Conservation (phyloP, 2,113 vertebrate species). For the Xerus inauris region DNA sequence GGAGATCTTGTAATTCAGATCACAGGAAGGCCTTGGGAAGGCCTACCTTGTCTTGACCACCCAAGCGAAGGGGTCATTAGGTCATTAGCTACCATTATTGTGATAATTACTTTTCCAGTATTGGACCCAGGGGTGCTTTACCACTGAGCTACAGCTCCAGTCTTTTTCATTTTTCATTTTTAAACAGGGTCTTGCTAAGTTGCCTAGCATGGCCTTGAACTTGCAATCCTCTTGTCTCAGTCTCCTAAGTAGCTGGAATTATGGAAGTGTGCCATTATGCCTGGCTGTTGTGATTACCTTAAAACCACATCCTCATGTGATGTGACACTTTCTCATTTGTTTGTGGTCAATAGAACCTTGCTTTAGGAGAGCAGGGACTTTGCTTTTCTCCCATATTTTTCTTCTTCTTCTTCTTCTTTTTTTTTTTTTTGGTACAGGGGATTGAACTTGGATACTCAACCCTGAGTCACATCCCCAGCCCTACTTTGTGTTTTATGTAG, state of each 20-base stretch:
- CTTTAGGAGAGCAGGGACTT: not conserved
- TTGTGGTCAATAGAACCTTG: not conserved
- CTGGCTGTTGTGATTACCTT: not conserved
- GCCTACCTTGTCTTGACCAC: not conserved
- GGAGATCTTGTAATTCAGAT: not conserved
- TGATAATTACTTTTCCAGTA: not conserved
- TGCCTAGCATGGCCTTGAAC: too few relatives aligned
- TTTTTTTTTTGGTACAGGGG: too few relatives aligned
- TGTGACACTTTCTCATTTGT: not conserved
- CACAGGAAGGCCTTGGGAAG: not conserved
- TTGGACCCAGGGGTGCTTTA: too few relatives aligned
- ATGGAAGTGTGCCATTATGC: not conserved
- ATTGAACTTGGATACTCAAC: too few relatives aligned
- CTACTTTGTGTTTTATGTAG: too few relatives aligned
- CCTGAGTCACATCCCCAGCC: too few relatives aligned
- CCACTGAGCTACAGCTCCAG: too few relatives aligned
- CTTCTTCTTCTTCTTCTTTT: too few relatives aligned
- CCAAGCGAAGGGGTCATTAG: not conserved
- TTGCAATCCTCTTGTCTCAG: too few relatives aligned
- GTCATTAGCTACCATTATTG: not conserved
- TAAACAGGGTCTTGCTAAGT: too few relatives aligned
- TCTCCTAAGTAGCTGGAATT: too few relatives aligned
- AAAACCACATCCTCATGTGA: not conserved
- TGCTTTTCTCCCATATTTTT: not conserved
- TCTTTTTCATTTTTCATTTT: too few relatives aligned